Base-by-base conservation (phyloP, 2,888 invertebrate species). In the Nasonovia ribisnigri region DNA sequence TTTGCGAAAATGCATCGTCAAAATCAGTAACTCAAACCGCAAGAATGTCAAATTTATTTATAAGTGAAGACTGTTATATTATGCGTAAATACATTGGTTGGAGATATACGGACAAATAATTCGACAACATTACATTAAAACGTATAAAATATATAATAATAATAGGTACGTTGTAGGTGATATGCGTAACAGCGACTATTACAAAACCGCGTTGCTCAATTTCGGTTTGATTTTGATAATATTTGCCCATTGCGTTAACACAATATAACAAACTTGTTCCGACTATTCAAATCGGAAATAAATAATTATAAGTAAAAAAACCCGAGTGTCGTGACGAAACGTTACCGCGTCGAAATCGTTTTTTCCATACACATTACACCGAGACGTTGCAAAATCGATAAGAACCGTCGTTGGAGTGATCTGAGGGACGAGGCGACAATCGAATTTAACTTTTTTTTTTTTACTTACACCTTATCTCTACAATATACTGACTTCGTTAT, bases 201-300 rank as follows among this genome's bases (percentile, higher is more conserved):
- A 36, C 36, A 36, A 36, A 77, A 77, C 77, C 2, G 29, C 86
- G 29, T 86, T 91, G 57, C 86, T 46, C 13, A 54, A 86, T 91
- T 91, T 86, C 10, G 43, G 20, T 57, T 57, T 91, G 43, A 86
- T n/a, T 86, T 91, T n/a, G 36, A n/a, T 54, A 90, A 36, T 48
- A 90, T 36, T 48, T 48, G 13, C 26, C 1, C 48, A 42, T 26
- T 26, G 86, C 29, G 29, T 86, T 46, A 77, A 46, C 46, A 46
- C 24, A 46, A 46, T 86, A 51, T n/a, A 87, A 88, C 43, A 26
- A 6, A 43, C 42, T 43, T 84, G 29, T 43, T 86, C 46, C 36
- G 36, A 77, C 77, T 77, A 77, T 54, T 54, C 20, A 86, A 46
- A 46, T 86, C 46, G 86, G 86, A 86, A 86, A 86, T 86, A 29